Evolutionary conservation across 1,140 invertebrate genomes (phyloP).

Genomic region (Druon quercuslanigerum): DNA sequence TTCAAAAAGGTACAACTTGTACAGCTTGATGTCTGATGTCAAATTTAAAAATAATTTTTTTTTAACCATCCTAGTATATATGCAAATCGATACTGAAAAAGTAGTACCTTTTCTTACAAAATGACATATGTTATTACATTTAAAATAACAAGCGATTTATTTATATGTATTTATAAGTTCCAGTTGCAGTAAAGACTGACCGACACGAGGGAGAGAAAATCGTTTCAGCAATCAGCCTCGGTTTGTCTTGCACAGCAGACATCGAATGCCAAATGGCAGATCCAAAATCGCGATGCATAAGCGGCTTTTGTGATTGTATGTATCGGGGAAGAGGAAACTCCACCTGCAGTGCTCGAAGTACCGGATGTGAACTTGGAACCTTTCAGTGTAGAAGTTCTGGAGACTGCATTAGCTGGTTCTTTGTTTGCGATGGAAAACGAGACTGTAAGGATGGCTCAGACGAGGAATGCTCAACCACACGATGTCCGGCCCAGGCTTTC

Average conservation of each 20-base stretch:
- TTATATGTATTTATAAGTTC: background rate
- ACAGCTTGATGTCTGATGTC: too few relatives aligned
- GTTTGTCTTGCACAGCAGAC: slow-evolving; percentile 84
- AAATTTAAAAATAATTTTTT: too few relatives aligned
- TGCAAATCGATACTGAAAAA: too few relatives aligned
- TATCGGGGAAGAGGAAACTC: slow-evolving; percentile 71
- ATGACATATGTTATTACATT: too few relatives aligned
- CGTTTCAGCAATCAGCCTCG: slow-evolving; percentile 83
- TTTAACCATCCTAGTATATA: too few relatives aligned
- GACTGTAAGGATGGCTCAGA: slow-evolving; percentile 92
- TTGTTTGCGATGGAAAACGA: slow-evolving; percentile 93
- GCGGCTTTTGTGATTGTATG: slow-evolving; percentile 87
- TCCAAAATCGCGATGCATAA: slow-evolving; percentile 84
- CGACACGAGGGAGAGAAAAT: slow-evolving; percentile 72
- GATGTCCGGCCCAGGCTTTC: slow-evolving; percentile 80
- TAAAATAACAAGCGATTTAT: background rate
- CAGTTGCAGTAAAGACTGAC: slow-evolving; percentile 62
- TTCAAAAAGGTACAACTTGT: too few relatives aligned
- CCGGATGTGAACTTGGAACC: slow-evolving; percentile 87
- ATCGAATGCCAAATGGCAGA: slow-evolving; percentile 88
- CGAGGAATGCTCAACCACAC: slow-evolving; percentile 80
- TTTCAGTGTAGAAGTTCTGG: slow-evolving; percentile 90
- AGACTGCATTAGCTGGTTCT: slow-evolving; percentile 92
- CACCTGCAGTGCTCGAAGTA: slow-evolving; percentile 82
- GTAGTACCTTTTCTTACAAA: too few relatives aligned